Evolutionary conservation across 2,797 vertebrate species (phyloP).

Genomic region (Neomorphus geoffroyi): DNA sequence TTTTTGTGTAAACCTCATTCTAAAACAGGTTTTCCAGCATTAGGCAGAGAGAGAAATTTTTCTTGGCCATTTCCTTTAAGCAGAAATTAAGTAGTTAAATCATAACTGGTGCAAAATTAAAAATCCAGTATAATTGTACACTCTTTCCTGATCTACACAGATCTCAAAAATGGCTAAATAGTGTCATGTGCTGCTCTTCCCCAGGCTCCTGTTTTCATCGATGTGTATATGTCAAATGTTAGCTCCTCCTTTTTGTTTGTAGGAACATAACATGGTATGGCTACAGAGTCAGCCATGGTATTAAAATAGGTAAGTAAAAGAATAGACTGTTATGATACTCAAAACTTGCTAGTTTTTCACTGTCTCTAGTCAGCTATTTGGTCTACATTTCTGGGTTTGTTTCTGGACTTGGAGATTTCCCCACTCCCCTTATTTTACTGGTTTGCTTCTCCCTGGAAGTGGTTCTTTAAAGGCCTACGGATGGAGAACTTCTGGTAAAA

Average conservation of each 20-base stretch:
- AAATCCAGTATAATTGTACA: background rate
- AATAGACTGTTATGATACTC: background rate
- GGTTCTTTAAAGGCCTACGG: background rate
- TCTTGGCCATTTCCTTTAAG: background rate
- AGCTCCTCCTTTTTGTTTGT: background rate
- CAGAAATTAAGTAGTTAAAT: background rate
- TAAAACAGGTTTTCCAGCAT: background rate
- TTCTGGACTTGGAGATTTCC: background rate
- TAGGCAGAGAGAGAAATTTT: background rate
- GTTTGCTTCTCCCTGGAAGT: background rate
- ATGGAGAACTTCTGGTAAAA: background rate
- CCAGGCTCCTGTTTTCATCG: background rate
- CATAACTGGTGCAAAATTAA: background rate
- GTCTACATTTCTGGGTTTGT: background rate
- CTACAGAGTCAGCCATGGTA: background rate
- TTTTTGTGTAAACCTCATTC: constrained; percentile 7
- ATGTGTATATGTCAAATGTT: background rate
- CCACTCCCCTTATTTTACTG: background rate
- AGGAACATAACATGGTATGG: rapidly evolving
- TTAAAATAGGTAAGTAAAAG: background rate
- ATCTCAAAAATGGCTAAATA: background rate
- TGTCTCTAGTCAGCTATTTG: background rate
- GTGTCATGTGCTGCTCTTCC: rapidly evolving
- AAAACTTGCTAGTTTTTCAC: background rate
- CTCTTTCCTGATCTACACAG: background rate